Conservation (phyloP, 2,888 invertebrate genomes). For the Patella pellucida region DNA sequence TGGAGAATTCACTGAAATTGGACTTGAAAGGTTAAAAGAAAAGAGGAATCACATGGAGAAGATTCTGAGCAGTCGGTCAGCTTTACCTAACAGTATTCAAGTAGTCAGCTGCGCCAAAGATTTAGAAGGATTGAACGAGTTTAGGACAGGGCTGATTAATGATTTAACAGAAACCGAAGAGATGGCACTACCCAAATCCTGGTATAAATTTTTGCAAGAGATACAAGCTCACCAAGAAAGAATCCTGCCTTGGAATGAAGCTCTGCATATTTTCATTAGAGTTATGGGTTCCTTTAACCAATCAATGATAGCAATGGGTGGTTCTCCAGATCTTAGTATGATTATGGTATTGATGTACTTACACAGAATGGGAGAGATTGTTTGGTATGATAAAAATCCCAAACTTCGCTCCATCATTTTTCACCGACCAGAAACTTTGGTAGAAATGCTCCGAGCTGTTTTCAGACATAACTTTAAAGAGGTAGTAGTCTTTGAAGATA, state of each 20-base stretch:
- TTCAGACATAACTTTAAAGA: slow-evolving; percentile 62
- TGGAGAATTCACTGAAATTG: slow-evolving; percentile 55
- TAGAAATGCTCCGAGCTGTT: slow-evolving; percentile 62
- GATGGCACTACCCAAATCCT: slow-evolving; percentile 51
- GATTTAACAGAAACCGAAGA: slow-evolving; percentile 43
- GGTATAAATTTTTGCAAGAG: slow-evolving; percentile 55
- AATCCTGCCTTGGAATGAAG: slow-evolving; percentile 49
- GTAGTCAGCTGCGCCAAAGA: slow-evolving; percentile 62
- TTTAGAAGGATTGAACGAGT: slow-evolving; percentile 40
- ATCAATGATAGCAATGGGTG: slow-evolving; percentile 55
- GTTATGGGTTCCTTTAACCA: slow-evolving; percentile 48
- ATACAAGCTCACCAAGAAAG: slow-evolving; percentile 53
- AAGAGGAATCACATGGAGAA: slow-evolving; percentile 51
- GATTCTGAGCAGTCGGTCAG: slow-evolving; percentile 50
- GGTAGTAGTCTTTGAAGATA: slow-evolving; percentile 47
- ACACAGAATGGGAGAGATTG: slow-evolving; percentile 57
- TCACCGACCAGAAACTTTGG: slow-evolving; percentile 60
- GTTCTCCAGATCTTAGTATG: slow-evolving; percentile 55
- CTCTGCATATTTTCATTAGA: slow-evolving; percentile 39
- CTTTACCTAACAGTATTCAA: slow-evolving; percentile 49
- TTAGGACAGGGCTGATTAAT: slow-evolving; percentile 31
- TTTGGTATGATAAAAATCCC: slow-evolving; percentile 62
- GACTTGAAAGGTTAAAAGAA: slow-evolving; percentile 53
- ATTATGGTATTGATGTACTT: slow-evolving; percentile 58
- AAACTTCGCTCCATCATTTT: slow-evolving; percentile 55